These are phyloP conservation scores for Sarcoramphus papa DNA, from an alignment of 2,797 vertebrate species.

Conservation along the genomic window DNA sequence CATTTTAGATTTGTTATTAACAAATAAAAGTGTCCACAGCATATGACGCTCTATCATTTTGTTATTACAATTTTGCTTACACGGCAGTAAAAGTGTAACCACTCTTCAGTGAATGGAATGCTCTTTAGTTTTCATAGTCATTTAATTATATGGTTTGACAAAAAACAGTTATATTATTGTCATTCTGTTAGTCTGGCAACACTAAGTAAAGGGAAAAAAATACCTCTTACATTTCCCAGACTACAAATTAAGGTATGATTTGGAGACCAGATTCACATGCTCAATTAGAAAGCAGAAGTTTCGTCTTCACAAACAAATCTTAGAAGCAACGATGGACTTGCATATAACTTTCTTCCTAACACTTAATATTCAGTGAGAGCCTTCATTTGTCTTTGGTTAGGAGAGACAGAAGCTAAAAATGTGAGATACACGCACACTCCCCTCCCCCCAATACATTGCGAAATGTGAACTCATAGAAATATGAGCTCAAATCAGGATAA, in stretches of 20 bases:
- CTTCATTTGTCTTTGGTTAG: not conserved
- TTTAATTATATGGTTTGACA: constrained; percentile 2
- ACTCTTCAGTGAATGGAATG: not conserved
- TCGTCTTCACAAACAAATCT: not conserved
- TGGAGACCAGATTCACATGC: not conserved
- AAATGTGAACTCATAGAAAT: not conserved
- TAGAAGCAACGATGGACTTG: not conserved
- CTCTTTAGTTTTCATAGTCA: not conserved
- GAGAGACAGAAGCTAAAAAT: not conserved
- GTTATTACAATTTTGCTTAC: not conserved
- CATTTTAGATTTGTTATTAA: constrained; percentile 47
- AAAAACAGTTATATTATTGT: not conserved
- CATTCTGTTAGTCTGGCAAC: not conserved
- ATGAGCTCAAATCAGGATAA: not conserved
- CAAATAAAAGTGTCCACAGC: constrained; percentile 12
- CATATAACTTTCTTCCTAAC: not conserved
- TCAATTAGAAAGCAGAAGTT: not conserved
- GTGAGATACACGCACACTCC: accelerated
- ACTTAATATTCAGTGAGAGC: not conserved
- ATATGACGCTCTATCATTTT: not conserved
- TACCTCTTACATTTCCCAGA: not conserved
- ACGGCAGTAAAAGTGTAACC: not conserved
- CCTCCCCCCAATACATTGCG: accelerated
- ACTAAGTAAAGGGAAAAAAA: not conserved
- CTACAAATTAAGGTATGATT: not conserved